Conservation (phyloP, 2,113 vertebrate species). For the Heloderma charlesbogerti region DNA sequence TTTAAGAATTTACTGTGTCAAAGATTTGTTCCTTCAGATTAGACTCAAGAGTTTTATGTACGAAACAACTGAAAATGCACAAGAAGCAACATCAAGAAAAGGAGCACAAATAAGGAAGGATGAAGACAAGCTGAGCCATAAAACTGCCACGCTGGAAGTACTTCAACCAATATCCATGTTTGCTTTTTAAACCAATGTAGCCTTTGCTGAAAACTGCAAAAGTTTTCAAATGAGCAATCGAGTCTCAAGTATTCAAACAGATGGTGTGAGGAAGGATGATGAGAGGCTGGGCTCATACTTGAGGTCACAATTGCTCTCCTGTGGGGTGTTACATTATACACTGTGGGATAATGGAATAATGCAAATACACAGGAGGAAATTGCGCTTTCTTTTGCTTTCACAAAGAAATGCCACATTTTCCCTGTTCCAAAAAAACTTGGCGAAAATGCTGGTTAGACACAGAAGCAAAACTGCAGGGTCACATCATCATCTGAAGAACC, state of each 20-base stretch:
- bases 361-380: no score
- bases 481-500: no score
- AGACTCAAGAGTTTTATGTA: slow-evolving; percentile 46
- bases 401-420: no score
- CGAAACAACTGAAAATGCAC: slow-evolving; percentile 5
- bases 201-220: no score
- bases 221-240: no score
- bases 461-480: no score
- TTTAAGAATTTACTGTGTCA: slow-evolving; percentile 53
- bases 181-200: not conserved
- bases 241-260: not conserved
- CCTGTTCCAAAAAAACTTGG: no score
- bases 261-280: not conserved
- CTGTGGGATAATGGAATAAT: no score
- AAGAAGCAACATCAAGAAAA: not conserved
- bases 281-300: not conserved
- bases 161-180: not conserved
- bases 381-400: no score
- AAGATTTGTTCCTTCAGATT: slow-evolving; percentile 41
- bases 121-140: not conserved
- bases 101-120: not conserved
- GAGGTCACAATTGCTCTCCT: not conserved
- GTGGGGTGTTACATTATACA: not conserved
- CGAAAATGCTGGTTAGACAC: no score
- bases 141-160: not conserved